Evolutionary conservation across 2,888 invertebrate genomes (phyloP).

Genomic region (Acanthacorydalis orientalis): DNA sequence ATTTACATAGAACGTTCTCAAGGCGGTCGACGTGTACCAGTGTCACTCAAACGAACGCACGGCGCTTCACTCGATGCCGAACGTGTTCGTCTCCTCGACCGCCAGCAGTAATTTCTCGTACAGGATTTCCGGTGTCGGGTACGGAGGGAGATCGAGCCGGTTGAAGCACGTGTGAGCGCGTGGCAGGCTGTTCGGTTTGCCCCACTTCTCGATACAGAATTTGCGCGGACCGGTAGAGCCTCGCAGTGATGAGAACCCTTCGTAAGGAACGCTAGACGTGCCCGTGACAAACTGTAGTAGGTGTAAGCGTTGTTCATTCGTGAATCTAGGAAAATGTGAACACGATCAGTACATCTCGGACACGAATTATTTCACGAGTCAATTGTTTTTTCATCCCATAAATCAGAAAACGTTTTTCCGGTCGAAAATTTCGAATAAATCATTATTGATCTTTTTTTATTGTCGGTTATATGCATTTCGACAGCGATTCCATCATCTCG

Average conservation of each 20-base stretch:
- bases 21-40: no score
- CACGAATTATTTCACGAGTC: no score
- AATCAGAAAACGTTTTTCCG: no score
- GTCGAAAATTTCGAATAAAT: no score
- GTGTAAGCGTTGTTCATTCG: constrained; percentile 84
- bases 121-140: constrained; percentile 79
- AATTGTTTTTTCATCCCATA: no score
- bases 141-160: constrained; percentile 88
- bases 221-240: constrained; percentile 91
- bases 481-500: no score
- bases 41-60: neutral
- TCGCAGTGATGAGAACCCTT: constrained; percentile 86
- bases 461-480: no score
- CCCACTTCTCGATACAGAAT: constrained; percentile 97
- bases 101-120: constrained; percentile 84
- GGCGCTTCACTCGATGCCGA: constrained; percentile 71
- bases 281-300: constrained; percentile 95
- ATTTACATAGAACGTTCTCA: no score
- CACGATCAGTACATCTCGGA: neutral
- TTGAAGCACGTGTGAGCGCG: constrained; percentile 98
- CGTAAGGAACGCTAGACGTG: constrained; percentile 93
- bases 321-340: constrained; percentile 41
- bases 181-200: constrained; percentile 82
- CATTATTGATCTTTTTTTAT: no score
- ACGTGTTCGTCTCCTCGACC: constrained; percentile 91